Percentiles rank a stretch among this genome's conserved stretches.
Evolutionary conservation across 37 sponge, comb jelly and placozoan species (phyloP).

Genomic region (Diacarnus erythraeanus): DNA sequence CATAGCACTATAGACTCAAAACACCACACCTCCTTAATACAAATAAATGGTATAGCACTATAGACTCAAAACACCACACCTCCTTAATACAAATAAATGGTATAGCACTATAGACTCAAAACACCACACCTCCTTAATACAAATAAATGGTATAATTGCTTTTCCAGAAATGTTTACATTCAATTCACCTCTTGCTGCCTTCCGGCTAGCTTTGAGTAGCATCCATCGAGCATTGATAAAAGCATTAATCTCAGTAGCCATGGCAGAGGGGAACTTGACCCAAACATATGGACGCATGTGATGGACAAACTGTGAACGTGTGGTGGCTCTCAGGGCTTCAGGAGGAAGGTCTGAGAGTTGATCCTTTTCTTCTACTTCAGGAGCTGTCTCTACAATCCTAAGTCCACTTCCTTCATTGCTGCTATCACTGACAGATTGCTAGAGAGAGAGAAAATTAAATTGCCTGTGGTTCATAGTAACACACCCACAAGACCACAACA

Average conservation of each 20-base stretch:
- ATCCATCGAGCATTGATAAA: slow-evolving; percentile 67
- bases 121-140: neutral
- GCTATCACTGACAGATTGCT: slow-evolving; percentile 6
- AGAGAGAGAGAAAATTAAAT: neutral
- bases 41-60: no score
- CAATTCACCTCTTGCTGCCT: neutral
- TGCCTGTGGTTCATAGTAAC: neutral
- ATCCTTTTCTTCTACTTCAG: neutral
- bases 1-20: neutral
- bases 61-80: neutral
- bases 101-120: neutral
- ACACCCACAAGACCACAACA: no score
- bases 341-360: slow-evolving; percentile 40
- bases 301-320: slow-evolving; percentile 22
- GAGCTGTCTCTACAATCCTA: slow-evolving; percentile 1
- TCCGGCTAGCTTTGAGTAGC: slow-evolving; percentile 31
- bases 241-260: slow-evolving; percentile 55
- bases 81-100: neutral
- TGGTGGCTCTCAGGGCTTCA: slow-evolving; percentile 35
- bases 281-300: slow-evolving; percentile 47
- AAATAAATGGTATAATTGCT: neutral
- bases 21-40: neutral
- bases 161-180: neutral
- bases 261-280: slow-evolving; percentile 62
- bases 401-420: slow-evolving; percentile 3